Conservation (phyloP, 1,140 invertebrate genomes). For the Orussus abietinus region DNA sequence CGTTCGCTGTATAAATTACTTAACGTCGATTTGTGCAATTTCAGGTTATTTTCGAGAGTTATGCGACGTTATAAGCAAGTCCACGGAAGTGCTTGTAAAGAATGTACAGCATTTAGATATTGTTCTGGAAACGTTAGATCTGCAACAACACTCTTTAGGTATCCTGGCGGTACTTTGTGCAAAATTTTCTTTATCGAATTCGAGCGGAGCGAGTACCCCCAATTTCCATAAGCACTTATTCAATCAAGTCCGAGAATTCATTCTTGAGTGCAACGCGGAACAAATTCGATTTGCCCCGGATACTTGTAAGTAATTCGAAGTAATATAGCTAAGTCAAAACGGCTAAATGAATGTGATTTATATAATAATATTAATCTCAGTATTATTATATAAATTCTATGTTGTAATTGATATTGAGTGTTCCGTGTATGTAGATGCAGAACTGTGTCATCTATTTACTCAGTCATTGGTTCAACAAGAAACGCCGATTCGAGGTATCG, state of each 20-base stretch:
- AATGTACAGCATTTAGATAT: constrained; percentile 82
- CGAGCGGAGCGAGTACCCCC: constrained; percentile 29
- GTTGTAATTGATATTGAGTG: constrained; percentile 1
- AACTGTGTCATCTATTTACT: constrained; percentile 81
- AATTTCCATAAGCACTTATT: constrained; percentile 57
- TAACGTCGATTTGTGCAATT: too few relatives aligned
- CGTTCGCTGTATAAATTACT: too few relatives aligned
- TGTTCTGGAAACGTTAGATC: constrained; percentile 82
- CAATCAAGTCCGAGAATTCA: constrained; percentile 77
- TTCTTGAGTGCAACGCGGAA: constrained; percentile 78
- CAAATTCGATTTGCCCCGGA: constrained; percentile 83
- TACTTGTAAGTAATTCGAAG: constrained; percentile 65
- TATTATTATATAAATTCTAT: not conserved
- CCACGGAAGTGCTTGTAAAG: constrained; percentile 72
- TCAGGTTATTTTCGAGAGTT: constrained; percentile 80
- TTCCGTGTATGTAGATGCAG: constrained; percentile 67
- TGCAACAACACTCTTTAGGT: constrained; percentile 85
- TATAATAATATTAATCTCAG: constrained; percentile 14
- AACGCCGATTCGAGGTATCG: constrained; percentile 79
- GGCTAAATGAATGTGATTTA: constrained; percentile 3
- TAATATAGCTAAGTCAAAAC: constrained; percentile 1
- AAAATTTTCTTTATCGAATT: constrained; percentile 61
- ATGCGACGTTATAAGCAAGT: constrained; percentile 75
- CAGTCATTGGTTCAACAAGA: constrained; percentile 72
- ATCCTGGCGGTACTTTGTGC: constrained; percentile 80